These are phyloP conservation scores for Argopecten irradians DNA, from an alignment of 1,140 invertebrate genomes.

Conservation along the genomic window DNA sequence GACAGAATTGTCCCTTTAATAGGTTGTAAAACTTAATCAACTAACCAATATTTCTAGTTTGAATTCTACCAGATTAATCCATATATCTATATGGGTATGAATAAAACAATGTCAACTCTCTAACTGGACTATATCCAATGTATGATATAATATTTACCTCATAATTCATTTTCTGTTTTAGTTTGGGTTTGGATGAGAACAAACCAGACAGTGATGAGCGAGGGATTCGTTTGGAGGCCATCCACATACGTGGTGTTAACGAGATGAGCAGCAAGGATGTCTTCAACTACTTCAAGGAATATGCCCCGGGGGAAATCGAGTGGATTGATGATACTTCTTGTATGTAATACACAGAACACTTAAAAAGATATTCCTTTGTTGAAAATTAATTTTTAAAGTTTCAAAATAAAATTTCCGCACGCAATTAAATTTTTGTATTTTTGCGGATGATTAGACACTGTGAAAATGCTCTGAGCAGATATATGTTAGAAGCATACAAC, in stretches of 20 bases:
- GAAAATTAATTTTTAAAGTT: no score
- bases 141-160: not conserved
- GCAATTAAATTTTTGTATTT: no score
- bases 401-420: no score
- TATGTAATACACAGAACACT: conserved; percentile 71
- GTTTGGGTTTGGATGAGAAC: conserved; percentile 81
- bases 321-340: conserved; percentile 89
- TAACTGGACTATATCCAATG: not conserved
- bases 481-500: no score
- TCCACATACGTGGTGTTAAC: conserved; percentile 86
- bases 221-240: conserved; percentile 82
- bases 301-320: conserved; percentile 85
- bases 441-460: no score
- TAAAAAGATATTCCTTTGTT: no score
- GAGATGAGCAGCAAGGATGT: conserved; percentile 87
- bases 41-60: conserved; percentile 22
- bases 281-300: conserved; percentile 87
- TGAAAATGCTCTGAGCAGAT: no score
- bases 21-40: no score
- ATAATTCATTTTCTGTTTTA: conserved; percentile 42
- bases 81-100: conserved; percentile 36
- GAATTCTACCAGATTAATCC: not conserved
- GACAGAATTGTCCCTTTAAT: no score
- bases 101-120: conserved; percentile 27
- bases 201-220: conserved; percentile 78